Percentiles rank a stretch among this genome's conserved stretches.
Conservation (phyloP, 2,113 vertebrate genomes). For the Ptychochromis oligacanthus region DNA sequence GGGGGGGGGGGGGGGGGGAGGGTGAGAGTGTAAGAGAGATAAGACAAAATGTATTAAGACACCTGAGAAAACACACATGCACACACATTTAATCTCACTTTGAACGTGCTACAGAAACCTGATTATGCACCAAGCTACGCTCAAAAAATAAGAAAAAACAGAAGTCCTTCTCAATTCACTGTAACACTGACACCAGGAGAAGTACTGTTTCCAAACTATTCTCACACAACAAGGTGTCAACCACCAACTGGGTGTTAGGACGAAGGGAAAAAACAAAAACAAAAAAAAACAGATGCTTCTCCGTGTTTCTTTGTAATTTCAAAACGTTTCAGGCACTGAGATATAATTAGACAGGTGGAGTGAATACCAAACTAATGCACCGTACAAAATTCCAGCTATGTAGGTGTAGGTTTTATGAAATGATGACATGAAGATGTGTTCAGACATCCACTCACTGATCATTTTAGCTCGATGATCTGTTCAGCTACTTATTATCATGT, state of each 20-base stretch:
- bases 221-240: neutral
- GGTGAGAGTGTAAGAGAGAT: neutral
- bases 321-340: neutral
- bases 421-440: neutral
- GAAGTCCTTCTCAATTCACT: neutral
- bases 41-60: constrained; percentile 15
- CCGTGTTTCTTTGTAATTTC: neutral
- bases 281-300: neutral
- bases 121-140: neutral
- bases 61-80: constrained; percentile 2
- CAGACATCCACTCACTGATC: neutral
- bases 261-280: neutral
- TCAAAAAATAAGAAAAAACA: neutral
- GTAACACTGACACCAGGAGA: neutral
- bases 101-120: neutral
- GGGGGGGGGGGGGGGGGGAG: neutral
- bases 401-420: neutral
- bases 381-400: neutral
- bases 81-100: constrained; percentile 8
- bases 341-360: neutral
- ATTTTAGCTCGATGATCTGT: neutral
- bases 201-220: constrained; percentile 9
- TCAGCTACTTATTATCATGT: neutral
- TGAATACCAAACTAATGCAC: neutral
- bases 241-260: neutral